Conservation (phyloP, 1,140 invertebrate species). For the Teleogryllus occipitalis region DNA sequence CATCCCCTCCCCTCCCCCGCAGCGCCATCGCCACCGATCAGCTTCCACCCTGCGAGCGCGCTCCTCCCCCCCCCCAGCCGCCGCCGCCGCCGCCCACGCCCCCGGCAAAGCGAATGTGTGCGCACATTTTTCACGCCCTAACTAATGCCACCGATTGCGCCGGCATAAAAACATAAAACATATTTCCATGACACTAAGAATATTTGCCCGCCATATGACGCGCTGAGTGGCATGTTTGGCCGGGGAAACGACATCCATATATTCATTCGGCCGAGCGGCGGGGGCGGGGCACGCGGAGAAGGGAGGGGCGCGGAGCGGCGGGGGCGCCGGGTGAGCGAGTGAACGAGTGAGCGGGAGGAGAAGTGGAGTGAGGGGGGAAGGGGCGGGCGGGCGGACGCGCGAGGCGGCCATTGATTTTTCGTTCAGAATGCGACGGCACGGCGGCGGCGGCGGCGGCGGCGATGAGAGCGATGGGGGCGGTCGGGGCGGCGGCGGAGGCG, state of each 20-base stretch:
- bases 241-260: not conserved
- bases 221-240: not conserved
- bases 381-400: not conserved
- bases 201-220: not conserved
- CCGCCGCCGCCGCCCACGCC: not conserved
- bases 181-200: not conserved
- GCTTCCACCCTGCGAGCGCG: too few species aligned
- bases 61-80: not conserved
- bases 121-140: not conserved
- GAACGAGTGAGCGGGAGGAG: not conserved
- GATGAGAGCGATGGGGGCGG: too few species aligned
- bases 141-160: not conserved
- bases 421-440: not conserved
- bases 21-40: too few species aligned
- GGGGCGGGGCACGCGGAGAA: not conserved
- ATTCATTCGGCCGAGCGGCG: not conserved
- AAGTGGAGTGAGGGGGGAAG: not conserved
- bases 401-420: not conserved
- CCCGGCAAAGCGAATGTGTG: not conserved
- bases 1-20: too few species aligned
- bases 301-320: not conserved
- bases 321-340: too few species aligned
- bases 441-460: too few species aligned
- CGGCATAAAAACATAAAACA: constrained; percentile 4
- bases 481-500: too few species aligned